Base-by-base conservation (phyloP, 2,888 invertebrate genomes). In the Leucoptera coffeella region DNA sequence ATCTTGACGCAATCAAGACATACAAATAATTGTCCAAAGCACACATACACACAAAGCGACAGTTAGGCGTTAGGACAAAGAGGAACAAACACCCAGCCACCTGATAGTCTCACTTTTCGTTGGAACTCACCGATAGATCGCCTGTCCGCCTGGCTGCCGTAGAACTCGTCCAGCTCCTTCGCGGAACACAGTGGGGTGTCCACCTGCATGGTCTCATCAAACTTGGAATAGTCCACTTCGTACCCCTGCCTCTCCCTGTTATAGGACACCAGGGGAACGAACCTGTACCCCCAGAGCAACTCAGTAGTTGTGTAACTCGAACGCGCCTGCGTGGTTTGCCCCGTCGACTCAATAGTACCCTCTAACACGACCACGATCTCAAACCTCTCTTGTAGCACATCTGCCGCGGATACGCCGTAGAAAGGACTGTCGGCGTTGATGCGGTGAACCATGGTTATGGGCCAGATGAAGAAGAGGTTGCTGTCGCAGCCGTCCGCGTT, bases 381-480 rank as follows among this genome's bases (percentile, higher is more conserved):
- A 50, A 90, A 90, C 38, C 83, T 78, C 41, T 91, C 82, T 38
- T 80, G 78, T 22, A 86, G 69, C 44, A 92, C 77, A 46, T 90
- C 89, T 22, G 85, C 82, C 0, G 89, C 87, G 1, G 86, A 83
- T 45, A 92, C 78, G 30, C 82, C 78, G 57, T 84, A 93, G 40
- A 94, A 82, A 0, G 94, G 94, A 45, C 88, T 89, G 15, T 75
- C 65, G 1, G 75, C 79, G 49, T 91, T 84, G 45, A 94, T 93
- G 43, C 76, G 76, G 50, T 94, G 94, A 19, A 89, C 85, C 43
- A 93, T 83, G 2, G 88, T 89, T 49, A 89, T 85, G 1, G 94
- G 93, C 93, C 93, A 94, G 38, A 93, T 89, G 49, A 94, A 85
- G 64, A 94, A 91, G 12, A 94, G 64, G 39, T 85, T 79, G 37